Conservation (phyloP, 1,140 invertebrate species). For the Lordiphosa clarofinis region DNA sequence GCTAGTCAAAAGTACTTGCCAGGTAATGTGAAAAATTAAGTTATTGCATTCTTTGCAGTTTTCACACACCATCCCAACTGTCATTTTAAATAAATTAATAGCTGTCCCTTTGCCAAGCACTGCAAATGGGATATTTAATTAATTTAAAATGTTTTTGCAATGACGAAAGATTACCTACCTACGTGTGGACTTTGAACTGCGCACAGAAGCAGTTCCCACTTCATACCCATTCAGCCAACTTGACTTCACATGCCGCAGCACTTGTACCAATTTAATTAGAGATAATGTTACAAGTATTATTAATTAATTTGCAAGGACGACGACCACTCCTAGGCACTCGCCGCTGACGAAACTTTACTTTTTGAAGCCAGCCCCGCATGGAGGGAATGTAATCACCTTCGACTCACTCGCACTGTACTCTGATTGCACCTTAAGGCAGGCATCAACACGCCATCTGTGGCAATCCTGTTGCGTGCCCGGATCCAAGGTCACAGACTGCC, state of each 20-base stretch:
- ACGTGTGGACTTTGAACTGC: constrained; percentile 1
- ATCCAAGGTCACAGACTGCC: constrained; percentile 4
- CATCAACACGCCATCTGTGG: constrained; percentile 7
- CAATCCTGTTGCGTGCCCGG: constrained; percentile 9
- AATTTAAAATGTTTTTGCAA: constrained; percentile 18
- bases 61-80: neutral
- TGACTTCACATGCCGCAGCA: neutral
- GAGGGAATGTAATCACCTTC: constrained; percentile 33
- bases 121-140: constrained; percentile 16
- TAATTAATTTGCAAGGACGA: constrained; percentile 44
- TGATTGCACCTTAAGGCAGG: constrained; percentile 16
- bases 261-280: constrained; percentile 39
- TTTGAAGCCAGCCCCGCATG: constrained; percentile 15
- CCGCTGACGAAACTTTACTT: constrained; percentile 7
- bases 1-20: no score
- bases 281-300: constrained; percentile 43
- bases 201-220: neutral
- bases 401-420: constrained; percentile 31
- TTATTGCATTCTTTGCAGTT: no score
- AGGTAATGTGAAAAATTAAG: no score
- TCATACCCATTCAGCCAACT: neutral
- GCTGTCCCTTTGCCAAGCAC: neutral
- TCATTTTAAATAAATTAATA: neutral
- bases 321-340: constrained; percentile 16
- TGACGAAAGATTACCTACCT: neutral